Evolutionary conservation across 2,113 vertebrate genomes (phyloP).

Genomic region (Conger conger): DNA sequence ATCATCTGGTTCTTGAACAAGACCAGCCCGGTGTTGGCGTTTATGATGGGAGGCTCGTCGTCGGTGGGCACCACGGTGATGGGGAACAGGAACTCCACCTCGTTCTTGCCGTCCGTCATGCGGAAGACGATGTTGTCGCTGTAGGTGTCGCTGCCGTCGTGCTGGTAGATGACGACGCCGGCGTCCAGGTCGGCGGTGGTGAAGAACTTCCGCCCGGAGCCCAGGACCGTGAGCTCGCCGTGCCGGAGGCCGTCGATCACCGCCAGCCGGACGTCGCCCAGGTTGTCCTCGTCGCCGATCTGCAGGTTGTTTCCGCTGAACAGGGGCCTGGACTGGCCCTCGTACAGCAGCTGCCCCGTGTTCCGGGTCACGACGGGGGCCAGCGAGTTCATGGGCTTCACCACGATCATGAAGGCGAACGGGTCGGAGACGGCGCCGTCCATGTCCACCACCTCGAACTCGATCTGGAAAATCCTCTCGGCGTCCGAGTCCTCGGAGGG

Average conservation of each 20-base stretch:
- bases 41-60: constrained; percentile 87
- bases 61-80: constrained; percentile 89
- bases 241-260: constrained; percentile 87
- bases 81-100: constrained; percentile 91
- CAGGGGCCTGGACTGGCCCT: constrained; percentile 88
- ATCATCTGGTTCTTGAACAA: constrained; percentile 85
- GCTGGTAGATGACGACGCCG: constrained; percentile 83
- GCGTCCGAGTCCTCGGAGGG: constrained; percentile 80
- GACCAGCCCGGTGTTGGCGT: constrained; percentile 85
- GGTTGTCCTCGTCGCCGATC: constrained; percentile 88
- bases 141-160: constrained; percentile 85
- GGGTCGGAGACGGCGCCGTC: constrained; percentile 88
- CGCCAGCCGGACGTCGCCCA: constrained; percentile 74
- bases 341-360: constrained; percentile 88
- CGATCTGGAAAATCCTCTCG: constrained; percentile 88
- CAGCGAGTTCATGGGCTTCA: constrained; percentile 92
- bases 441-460: constrained; percentile 85
- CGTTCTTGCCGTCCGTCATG: constrained; percentile 85
- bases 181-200: constrained; percentile 76
- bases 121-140: constrained; percentile 91
- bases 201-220: constrained; percentile 76
- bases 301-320: constrained; percentile 78
- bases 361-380: constrained; percentile 88
- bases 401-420: constrained; percentile 91
- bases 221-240: constrained; percentile 77